phyloP scores from a whole-genome alignment of 1,140 invertebrate genomes.

The Berghia stephanieae region DNA sequence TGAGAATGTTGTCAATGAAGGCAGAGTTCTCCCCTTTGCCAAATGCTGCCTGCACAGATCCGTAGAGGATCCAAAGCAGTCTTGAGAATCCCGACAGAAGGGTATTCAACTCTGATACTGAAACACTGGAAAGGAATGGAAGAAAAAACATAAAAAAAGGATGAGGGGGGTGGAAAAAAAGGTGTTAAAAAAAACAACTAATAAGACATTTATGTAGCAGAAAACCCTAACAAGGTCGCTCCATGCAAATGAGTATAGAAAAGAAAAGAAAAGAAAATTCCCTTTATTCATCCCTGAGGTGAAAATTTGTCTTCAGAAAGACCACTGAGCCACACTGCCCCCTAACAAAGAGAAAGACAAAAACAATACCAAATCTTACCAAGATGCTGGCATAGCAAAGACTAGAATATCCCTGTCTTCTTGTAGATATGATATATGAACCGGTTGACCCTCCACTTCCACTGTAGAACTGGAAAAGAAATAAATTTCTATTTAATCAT shows the following conservation, averaged over 20 bases:
- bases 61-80: conserved; percentile 43
- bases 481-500: background rate
- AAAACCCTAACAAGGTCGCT: too few species aligned
- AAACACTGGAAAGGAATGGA: conserved; percentile 26
- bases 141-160: background rate
- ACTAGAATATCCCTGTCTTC: conserved; percentile 57
- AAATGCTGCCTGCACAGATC: conserved; percentile 42
- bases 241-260: too few species aligned
- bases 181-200: background rate
- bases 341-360: background rate
- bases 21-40: conserved; percentile 8
- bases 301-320: background rate
- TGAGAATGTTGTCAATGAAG: conserved; percentile 31
- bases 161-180: background rate
- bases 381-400: conserved; percentile 52
- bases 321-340: background rate
- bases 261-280: too few species aligned
- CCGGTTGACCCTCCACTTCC: conserved; percentile 42
- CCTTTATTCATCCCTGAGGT: too few species aligned
- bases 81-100: conserved; percentile 37
- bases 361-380: conserved; percentile 38
- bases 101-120: conserved; percentile 31
- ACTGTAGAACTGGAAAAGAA: conserved; percentile 50
- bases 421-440: conserved; percentile 54
- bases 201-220: background rate